These are phyloP conservation scores for Eueremaeus valkanovi DNA, from an alignment of 2,888 invertebrate genomes.

Conservation along the genomic window DNA sequence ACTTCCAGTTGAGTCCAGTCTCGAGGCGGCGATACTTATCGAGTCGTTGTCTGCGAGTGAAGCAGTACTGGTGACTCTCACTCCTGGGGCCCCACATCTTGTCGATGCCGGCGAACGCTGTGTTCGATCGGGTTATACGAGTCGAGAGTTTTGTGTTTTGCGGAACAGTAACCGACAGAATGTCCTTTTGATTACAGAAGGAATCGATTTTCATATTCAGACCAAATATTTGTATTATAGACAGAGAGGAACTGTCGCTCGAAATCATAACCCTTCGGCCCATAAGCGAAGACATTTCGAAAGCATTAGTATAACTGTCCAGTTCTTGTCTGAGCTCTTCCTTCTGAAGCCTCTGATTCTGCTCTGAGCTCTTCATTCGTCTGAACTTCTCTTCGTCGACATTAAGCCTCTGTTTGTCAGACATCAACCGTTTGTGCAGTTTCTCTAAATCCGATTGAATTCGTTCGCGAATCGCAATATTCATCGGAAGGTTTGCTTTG, in stretches of 20 bases:
- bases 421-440: background rate
- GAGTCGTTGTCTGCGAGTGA: background rate
- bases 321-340: constrained; percentile 1
- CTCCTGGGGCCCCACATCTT: constrained; percentile 23
- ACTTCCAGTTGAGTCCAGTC: constrained; percentile 20
- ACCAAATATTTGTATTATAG: background rate
- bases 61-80: background rate
- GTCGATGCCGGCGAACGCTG: constrained; percentile 20
- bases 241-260: background rate
- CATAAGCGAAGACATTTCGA: constrained; percentile 4
- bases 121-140: constrained; percentile 14
- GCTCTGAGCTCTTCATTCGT: background rate
- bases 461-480: background rate
- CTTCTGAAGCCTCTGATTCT: background rate
- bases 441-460: constrained; percentile 13
- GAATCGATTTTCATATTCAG: background rate
- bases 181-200: background rate
- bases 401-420: background rate
- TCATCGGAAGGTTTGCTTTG: constrained; percentile 2
- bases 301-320: background rate
- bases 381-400: constrained; percentile 11
- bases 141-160: background rate
- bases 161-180: background rate
- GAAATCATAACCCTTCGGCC: background rate
- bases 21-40: background rate